These are phyloP conservation scores for Pomatorhinus ruficollis DNA, from an alignment of 2,113 vertebrate genomes.

Conservation along the genomic window DNA sequence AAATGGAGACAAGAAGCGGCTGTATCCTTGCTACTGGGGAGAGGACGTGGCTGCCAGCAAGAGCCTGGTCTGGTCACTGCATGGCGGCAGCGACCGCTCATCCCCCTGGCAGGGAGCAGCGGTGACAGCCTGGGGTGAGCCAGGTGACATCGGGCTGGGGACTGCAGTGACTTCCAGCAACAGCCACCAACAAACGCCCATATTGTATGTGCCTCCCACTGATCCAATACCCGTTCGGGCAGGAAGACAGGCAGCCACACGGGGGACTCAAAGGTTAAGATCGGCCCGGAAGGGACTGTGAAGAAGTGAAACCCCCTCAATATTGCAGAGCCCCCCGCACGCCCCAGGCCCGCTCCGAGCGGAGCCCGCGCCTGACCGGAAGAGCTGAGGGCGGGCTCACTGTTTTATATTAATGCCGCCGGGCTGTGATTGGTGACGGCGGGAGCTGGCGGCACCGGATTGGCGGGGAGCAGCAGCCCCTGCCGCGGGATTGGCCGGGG, in stretches of 20 bases:
- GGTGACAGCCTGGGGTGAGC: background rate
- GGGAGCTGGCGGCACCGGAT: accelerated
- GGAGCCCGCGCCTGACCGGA: accelerated
- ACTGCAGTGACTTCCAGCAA: background rate
- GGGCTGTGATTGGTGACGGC: background rate
- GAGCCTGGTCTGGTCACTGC: background rate
- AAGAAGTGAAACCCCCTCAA: accelerated
- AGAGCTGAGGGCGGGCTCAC: accelerated
- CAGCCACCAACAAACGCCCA: accelerated
- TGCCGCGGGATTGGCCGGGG: background rate
- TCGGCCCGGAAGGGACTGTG: background rate
- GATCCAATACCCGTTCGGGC: background rate
- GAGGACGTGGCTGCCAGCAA: background rate
- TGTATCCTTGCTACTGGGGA: background rate
- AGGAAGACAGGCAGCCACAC: background rate
- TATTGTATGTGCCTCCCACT: no score
- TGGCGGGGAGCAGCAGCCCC: background rate
- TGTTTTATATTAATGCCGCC: accelerated
- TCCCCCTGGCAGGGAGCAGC: background rate
- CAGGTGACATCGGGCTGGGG: background rate
- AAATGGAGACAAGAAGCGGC: background rate
- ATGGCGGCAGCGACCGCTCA: accelerated
- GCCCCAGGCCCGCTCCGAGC: accelerated
- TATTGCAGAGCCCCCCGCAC: accelerated
- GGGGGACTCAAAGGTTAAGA: background rate